Base-by-base conservation (phyloP, 2,797 vertebrate genomes). In the Fratercula arctica region DNA sequence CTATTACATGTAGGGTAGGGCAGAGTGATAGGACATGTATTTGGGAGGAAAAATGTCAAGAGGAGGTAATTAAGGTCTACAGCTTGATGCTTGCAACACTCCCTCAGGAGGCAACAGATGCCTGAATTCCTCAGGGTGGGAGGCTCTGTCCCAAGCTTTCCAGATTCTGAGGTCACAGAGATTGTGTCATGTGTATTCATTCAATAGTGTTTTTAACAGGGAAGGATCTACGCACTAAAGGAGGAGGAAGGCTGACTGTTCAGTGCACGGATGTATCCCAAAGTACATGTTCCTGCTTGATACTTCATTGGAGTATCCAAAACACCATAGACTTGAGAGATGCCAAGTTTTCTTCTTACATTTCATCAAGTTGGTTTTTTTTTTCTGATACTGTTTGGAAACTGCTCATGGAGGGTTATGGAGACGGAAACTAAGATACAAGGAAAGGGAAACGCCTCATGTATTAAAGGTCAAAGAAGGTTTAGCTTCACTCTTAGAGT, bases 361-460 rank as follows among this genome's bases (percentile, higher is more conserved):
- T 64, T 46, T 85, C 5, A n/a, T 33, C 20, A 19, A 7, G 1
- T 4, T 48, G 11, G 9, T 21, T 46, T 46, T 39, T 72, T 84
- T 85, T 28, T 13, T 10, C 19, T 73, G 8, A 54, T 6, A 4
- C 3, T 59, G 2, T 51, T 64, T 85, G 28, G 29, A 76, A 87
- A 45, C 10, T 48, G 16, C 16, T 79, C 0, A 0, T 56, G 3
- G 8, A n/a, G 4, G 4, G 2, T 46, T 79, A 43, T 26, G 26
- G 33, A 84, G 86, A 41, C 0, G 0, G 29, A 90, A 61, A 31
- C 31, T 13, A 28, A 69, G n/a, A 50, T 11, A 48, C 0, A 5
- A 78, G 8, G 8, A 78, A 83, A 57, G 28, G 16, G 33, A 89
- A 90, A 4, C 0, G 2, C 7, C 6, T 92, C 16, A 35, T 0